Evolutionary conservation across 2,113 vertebrate species (phyloP).

Genomic region (Mohoua ochrocephala): DNA sequence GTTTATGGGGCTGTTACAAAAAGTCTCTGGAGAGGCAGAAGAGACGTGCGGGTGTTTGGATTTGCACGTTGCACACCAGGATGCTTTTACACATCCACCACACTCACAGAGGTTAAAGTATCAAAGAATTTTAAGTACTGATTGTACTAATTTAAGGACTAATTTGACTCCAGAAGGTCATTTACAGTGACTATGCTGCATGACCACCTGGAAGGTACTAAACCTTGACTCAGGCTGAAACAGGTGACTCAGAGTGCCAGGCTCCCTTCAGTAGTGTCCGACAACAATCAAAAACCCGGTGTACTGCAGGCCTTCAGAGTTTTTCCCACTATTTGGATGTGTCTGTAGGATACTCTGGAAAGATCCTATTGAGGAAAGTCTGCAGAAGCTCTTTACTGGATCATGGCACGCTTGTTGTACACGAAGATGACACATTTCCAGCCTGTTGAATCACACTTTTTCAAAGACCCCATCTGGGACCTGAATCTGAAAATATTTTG

Average conservation of each 20-base stretch:
- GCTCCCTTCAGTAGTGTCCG: rapidly evolving
- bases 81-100: not conserved
- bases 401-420: not conserved
- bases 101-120: not conserved
- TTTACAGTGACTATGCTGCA: not conserved
- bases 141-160: not conserved
- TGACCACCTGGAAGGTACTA: not conserved
- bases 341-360: not conserved
- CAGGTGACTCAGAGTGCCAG: not conserved
- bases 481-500: not conserved
- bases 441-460: not conserved
- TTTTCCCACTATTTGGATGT: not conserved
- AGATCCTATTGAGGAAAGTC: not conserved
- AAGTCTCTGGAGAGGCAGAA: not conserved
- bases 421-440: not conserved
- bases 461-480: not conserved
- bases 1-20: not conserved
- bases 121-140: not conserved
- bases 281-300: not conserved
- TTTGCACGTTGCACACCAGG: rapidly evolving
- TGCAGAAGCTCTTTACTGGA: not conserved
- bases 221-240: not conserved
- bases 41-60: rapidly evolving
- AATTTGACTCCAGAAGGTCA: not conserved
- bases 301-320: not conserved